phyloP scores from a whole-genome alignment of 2,888 invertebrate species.

The Meghimatium bilineatum region DNA sequence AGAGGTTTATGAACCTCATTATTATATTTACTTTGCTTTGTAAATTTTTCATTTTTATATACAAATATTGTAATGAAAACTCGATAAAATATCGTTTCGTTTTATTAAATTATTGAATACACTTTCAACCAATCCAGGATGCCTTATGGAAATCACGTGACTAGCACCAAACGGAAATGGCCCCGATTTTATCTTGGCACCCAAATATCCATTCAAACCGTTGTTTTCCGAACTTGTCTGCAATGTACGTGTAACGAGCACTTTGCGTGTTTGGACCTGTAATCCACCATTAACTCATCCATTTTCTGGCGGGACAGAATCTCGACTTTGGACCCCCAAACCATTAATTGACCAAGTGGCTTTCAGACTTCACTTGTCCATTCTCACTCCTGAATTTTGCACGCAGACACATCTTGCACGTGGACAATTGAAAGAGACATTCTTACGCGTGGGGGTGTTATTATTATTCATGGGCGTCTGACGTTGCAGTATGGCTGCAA shows the following conservation, averaged over 20 bases:
- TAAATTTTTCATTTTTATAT: not conserved
- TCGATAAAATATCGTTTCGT: too few relatives aligned
- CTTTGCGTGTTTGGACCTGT: conserved; percentile 17
- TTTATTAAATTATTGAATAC: too few relatives aligned
- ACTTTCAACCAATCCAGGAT: not conserved
- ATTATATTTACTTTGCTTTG: not conserved
- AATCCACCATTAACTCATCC: conserved; percentile 29
- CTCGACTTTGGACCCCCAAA: conserved; percentile 20
- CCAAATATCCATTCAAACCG: not conserved
- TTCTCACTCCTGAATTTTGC: conserved; percentile 12
- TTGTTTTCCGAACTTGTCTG: not conserved
- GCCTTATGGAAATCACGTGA: not conserved
- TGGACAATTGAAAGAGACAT: not conserved
- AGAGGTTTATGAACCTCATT: too few relatives aligned
- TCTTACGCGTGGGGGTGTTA: not conserved
- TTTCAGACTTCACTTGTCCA: conserved; percentile 20
- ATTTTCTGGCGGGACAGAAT: conserved; percentile 14
- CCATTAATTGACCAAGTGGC: conserved; percentile 37
- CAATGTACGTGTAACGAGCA: not conserved
- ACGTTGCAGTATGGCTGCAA: not conserved
- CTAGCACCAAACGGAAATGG: not conserved
- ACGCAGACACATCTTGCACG: conserved; percentile 8
- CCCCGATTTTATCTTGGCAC: not conserved
- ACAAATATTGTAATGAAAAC: too few relatives aligned
- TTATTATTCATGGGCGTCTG: not conserved